Evolutionary conservation across 2,113 vertebrate species (phyloP), one percentile per base, ranked within the genome.

Genomic region (Odocoileus hemionus): DNA sequence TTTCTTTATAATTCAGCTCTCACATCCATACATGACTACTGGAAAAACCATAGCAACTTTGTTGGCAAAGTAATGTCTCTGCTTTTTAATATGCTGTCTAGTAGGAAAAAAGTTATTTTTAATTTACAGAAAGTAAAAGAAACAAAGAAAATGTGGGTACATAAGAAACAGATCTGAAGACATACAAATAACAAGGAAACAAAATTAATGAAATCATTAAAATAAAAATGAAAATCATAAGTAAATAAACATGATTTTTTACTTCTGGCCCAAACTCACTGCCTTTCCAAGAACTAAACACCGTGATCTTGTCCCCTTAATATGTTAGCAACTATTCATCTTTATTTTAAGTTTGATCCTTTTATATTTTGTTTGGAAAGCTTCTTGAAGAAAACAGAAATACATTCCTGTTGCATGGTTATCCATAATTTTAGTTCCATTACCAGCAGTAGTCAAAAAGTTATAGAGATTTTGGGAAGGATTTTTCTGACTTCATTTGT

Each of bases 111-210:
- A 78, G 47, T 54, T 15, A 90, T 88, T 95, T 87, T n/a, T 54
- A 95, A 92, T 90, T 86, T 97, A 67, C 43, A 85, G 79, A 52
- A 70, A 91, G 33, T 70, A 45, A 93, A 85, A 91, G 26, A 95
- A 94, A 64, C 39, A 86, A 93, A 85, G 12, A 88, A 86, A 93
- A 94, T 7, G 64, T 80, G 52, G 3, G 39, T 67, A 57, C 33
- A 6, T 52, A 90, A 64, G 21, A 54, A 94, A 90, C 7, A 95
- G 84, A 74, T 87, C 43, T 94, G 3, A 96, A 92, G 78, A 84
- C 30, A 61, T 61, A 78, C 10, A 86, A 67, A 21, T 67, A 96
- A 14, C 6, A 39, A 89, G 60, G 28, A 96, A 96, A 9, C 17
- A 61, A 90, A 94, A 83, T 28, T 90, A 76, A 55, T 54, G 7